phyloP scores from a whole-genome alignment of 2,888 invertebrate species.

The Apodemia mormo region DNA sequence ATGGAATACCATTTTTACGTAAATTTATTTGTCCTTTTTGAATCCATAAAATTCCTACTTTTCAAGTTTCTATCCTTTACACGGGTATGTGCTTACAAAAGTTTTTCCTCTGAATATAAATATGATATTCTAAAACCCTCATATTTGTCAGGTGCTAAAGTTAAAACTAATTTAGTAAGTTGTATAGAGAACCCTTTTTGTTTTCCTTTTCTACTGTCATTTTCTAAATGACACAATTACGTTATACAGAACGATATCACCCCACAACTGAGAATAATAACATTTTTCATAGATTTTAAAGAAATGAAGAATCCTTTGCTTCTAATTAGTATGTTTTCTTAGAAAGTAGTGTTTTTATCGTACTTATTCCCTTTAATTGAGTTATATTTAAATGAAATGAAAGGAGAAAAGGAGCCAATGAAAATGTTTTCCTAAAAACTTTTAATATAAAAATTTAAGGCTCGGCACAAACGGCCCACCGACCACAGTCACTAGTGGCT shows the following conservation, averaged over 20 bases:
- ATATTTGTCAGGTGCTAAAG: background rate
- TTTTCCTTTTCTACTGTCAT: background rate
- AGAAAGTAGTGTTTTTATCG: too few species aligned
- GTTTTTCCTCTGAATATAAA: slow-evolving; percentile 1
- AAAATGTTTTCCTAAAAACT: too few species aligned
- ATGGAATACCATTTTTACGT: background rate
- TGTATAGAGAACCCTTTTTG: background rate
- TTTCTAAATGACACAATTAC: slow-evolving; percentile 2
- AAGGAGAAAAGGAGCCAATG: too few species aligned
- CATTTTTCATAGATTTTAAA: too few species aligned
- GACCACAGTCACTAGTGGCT: too few species aligned
- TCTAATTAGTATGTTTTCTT: too few species aligned
- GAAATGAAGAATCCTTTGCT: too few species aligned
- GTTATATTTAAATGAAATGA: too few species aligned
- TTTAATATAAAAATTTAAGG: too few species aligned
- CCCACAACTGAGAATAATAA: background rate
- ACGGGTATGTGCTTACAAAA: background rate
- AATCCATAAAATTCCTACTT: background rate
- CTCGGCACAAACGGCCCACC: too few species aligned
- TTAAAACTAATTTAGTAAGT: slow-evolving; percentile 10
- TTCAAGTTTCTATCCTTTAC: slow-evolving; percentile 10
- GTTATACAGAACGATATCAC: slow-evolving; percentile 3
- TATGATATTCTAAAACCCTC: background rate
- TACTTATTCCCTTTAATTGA: too few species aligned
- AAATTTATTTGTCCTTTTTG: slow-evolving; percentile 14